Evolutionary conservation across 2,797 vertebrate genomes (phyloP), one percentile per base, ranked within the genome.

Genomic region (Galaxias olidus): DNA sequence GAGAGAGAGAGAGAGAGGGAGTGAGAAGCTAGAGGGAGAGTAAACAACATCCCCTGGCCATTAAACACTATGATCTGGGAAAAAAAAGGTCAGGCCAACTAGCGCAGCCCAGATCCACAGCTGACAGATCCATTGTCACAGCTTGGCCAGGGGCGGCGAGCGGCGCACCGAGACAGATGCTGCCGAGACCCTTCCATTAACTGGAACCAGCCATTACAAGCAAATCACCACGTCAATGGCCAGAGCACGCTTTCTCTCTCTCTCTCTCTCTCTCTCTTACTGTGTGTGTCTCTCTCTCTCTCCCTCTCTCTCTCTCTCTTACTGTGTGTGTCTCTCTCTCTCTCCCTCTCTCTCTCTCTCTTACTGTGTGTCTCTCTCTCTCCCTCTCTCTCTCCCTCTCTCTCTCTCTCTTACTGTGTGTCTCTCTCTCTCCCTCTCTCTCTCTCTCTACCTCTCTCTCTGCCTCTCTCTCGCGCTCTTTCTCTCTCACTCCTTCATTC

Each of bases 81-180:
- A n/a, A n/a, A n/a, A 68, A 87, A 89, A 89, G 84, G 87, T 88
- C 87, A 88, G 74, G 62, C 74, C 73, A 82, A 82, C 80, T 80
- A 87, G 81, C 76, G 65, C 65, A 84, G 66, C 78, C 71, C 84
- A 73, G 74, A 82, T 65, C 63, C 60, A 50, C 61, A 20, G 69
- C 72, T 78, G 84, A 86, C 81, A 79, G 76, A 84, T 76, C 73
- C 76, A 78, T 82, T 80, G 84, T 87, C 74, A 72, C 58, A n/a
- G 47, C 69, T 69, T 71, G 76, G 75, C 77, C 77, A 59, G 78
- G 69, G 72, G 73, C 78, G 87, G 83, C 67, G 58, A 86, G 82
- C 60, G 61, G 70, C 82, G 74, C 61, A 66, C 65, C 79, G 77
- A 78, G 79, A 86, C 71, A 86, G 66, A 19, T 61, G 49, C 58